These are phyloP conservation scores for Paraescarpia echinospica DNA, from an alignment of 1,140 invertebrate species.

Conservation along the genomic window DNA sequence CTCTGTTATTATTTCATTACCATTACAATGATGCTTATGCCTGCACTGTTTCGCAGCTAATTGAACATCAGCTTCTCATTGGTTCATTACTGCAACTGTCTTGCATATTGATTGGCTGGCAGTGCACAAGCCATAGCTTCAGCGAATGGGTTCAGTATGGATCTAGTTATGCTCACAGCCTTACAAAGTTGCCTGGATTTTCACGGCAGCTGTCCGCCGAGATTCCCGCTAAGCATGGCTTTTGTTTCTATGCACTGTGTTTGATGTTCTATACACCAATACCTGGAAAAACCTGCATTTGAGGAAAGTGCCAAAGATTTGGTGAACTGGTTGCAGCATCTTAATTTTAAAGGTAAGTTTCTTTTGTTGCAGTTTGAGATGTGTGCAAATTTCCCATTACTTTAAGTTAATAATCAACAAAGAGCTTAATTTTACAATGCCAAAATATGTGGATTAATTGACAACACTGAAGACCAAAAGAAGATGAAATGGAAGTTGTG, in stretches of 20 bases:
- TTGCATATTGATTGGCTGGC: neutral
- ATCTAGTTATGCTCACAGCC: neutral
- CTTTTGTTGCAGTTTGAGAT: neutral
- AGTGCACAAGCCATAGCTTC: neutral
- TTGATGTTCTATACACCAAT: neutral
- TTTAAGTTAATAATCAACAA: neutral
- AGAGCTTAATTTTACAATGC: neutral
- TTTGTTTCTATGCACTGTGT: neutral
- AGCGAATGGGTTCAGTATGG: neutral
- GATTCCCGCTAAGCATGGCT: neutral
- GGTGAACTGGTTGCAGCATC: neutral
- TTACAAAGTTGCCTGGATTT: neutral
- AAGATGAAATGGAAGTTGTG: no score
- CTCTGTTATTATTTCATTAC: neutral
- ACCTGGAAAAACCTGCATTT: neutral
- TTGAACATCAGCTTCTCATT: neutral
- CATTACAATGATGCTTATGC: neutral
- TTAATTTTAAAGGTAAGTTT: neutral
- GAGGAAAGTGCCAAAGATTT: neutral
- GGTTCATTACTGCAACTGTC: conserved; percentile 4
- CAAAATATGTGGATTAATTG: neutral
- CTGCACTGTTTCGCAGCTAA: neutral
- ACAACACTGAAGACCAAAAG: no score
- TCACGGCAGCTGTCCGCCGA: neutral
- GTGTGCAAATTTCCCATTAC: neutral